Percentiles rank a stretch among this genome's conserved stretches.
These are phyloP conservation scores for Micromesistius poutassou DNA, from an alignment of 2,797 vertebrate species.

Conservation along the genomic window DNA sequence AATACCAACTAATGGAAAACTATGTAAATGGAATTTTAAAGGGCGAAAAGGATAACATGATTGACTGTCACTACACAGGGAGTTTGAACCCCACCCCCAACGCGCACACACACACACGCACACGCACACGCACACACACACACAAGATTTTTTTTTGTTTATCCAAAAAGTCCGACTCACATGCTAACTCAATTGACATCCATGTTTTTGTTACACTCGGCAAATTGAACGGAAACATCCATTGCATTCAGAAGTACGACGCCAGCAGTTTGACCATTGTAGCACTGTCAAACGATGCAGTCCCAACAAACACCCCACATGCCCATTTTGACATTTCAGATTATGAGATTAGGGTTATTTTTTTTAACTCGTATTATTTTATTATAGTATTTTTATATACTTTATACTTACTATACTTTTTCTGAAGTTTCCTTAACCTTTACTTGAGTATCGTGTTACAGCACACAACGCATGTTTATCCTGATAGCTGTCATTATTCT, in stretches of 20 bases:
- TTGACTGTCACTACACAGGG: background rate
- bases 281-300: background rate
- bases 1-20: constrained; percentile 25
- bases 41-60: background rate
- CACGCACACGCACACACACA: background rate
- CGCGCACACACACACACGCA: background rate
- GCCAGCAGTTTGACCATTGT: too few relatives aligned
- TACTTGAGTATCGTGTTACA: background rate
- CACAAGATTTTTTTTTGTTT: too few relatives aligned
- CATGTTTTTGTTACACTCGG: background rate
- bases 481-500: background rate
- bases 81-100: background rate
- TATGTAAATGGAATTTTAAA: background rate
- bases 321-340: background rate
- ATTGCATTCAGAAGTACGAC: too few relatives aligned
- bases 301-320: background rate
- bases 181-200: too few relatives aligned
- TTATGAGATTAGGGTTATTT: background rate
- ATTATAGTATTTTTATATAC: background rate
- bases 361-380: background rate
- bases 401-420: background rate
- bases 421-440: background rate
- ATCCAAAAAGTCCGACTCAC: background rate
- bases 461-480: background rate
- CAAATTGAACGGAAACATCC: too few relatives aligned